Percentiles rank a stretch among this genome's conserved stretches.
Conservation (phyloP, 2,113 vertebrate species). For the Xenopus tropicalis region UCB_Xtro_10.0 CM004443.2:99642001-99642500, state of each 20-base stretch:
- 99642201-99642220: background rate
- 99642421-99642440: too few species aligned
- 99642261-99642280: too few species aligned
- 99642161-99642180: background rate
- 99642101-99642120: background rate
- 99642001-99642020: background rate
- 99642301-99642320: too few species aligned
- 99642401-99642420: too few species aligned
- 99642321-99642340: too few species aligned
- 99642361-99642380: too few species aligned
- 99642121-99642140: background rate
- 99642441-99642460: too few species aligned
- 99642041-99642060: background rate
- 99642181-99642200: background rate
- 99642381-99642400: too few species aligned
- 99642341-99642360: too few species aligned
- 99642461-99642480: too few species aligned
- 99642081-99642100: background rate
- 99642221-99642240: background rate
- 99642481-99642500: too few species aligned
- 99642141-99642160: slow-evolving; percentile 4
- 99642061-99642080: background rate
- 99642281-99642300: too few species aligned
- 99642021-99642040: background rate
- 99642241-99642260: background rate